A percentile compares a stretch with the other conserved stretches of the same genome.
phyloP scores from a whole-genome alignment of 2,113 vertebrate species.

The Sclerurus mexicanus region DNA sequence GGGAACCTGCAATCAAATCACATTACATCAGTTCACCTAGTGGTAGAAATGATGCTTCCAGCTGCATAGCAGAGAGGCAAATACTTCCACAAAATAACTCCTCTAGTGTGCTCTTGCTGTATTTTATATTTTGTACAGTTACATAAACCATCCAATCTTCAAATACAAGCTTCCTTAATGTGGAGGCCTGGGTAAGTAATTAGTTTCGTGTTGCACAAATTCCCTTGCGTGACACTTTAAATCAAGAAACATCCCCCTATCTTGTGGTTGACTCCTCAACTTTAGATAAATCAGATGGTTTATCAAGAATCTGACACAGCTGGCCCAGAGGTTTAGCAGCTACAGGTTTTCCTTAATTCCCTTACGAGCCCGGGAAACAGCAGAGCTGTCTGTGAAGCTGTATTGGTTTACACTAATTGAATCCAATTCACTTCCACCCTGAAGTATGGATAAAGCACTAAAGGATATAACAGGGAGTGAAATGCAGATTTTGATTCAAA shows the following conservation, averaged over 20 bases:
- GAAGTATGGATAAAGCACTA: neutral
- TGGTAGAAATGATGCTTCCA: neutral
- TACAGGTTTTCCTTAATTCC: neutral
- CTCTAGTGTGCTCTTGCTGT: neutral
- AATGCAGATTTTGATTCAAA: neutral
- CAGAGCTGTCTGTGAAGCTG: neutral
- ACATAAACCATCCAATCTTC: neutral
- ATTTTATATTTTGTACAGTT: neutral
- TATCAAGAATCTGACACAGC: neutral
- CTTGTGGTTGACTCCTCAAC: neutral
- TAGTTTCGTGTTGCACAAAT: neutral
- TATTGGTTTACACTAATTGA: neutral
- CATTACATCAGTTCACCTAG: constrained; percentile 3
- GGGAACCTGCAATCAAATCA: constrained; percentile 86
- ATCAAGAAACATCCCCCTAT: neutral
- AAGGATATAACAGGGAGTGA: neutral
- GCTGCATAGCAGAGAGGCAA: neutral
- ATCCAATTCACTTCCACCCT: neutral
- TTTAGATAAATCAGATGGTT: neutral
- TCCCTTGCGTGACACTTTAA: neutral
- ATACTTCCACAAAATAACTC: neutral
- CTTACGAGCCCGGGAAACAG: neutral
- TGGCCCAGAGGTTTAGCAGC: neutral
- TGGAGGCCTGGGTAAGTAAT: neutral
- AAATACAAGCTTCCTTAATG: neutral